These are phyloP conservation scores for Abrostola tripartita DNA, from an alignment of 2,888 invertebrate genomes.

Conservation along the genomic window DNA sequence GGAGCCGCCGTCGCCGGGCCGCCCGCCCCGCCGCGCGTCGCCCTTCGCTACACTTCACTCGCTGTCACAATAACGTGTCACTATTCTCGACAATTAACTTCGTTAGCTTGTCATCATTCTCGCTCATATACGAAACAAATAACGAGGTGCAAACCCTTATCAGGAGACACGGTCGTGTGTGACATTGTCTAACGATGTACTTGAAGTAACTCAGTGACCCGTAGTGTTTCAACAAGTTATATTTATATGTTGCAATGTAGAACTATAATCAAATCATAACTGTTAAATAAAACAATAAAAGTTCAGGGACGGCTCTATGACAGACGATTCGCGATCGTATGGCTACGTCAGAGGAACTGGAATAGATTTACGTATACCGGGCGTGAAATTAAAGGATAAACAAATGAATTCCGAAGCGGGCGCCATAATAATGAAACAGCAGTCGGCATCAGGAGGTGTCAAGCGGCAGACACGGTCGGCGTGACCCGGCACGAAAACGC, in stretches of 20 bases:
- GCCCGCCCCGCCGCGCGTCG: constrained; percentile 57
- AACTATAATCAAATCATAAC: constrained; percentile 60
- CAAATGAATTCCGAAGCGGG: constrained; percentile 83
- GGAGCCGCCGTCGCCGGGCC: constrained; percentile 54
- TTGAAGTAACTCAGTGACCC: constrained; percentile 26
- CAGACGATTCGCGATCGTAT: constrained; percentile 79
- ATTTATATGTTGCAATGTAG: constrained; percentile 27
- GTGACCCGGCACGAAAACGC: constrained; percentile 77
- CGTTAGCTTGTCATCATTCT: constrained; percentile 78
- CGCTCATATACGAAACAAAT: constrained; percentile 67
- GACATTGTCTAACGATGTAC: constrained; percentile 32
- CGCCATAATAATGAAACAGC: constrained; percentile 84
- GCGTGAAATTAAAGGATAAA: constrained; percentile 88
- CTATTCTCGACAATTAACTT: constrained; percentile 78
- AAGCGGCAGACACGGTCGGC: constrained; percentile 83
- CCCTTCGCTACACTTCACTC: constrained; percentile 53
- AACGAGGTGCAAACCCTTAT: constrained; percentile 62
- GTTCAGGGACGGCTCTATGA: constrained; percentile 74
- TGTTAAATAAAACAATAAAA: constrained; percentile 76
- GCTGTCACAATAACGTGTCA: constrained; percentile 73
- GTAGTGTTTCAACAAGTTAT: constrained; percentile 29
- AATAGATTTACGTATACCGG: constrained; percentile 82
- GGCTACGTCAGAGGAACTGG: constrained; percentile 83
- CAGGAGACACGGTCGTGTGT: constrained; percentile 23
- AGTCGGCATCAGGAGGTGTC: constrained; percentile 85